A percentile compares a stretch with the other conserved stretches of the same genome.
These are phyloP conservation scores for Epirrhoe tristata DNA, from an alignment of 2,888 invertebrate genomes.

Conservation along the genomic window DNA sequence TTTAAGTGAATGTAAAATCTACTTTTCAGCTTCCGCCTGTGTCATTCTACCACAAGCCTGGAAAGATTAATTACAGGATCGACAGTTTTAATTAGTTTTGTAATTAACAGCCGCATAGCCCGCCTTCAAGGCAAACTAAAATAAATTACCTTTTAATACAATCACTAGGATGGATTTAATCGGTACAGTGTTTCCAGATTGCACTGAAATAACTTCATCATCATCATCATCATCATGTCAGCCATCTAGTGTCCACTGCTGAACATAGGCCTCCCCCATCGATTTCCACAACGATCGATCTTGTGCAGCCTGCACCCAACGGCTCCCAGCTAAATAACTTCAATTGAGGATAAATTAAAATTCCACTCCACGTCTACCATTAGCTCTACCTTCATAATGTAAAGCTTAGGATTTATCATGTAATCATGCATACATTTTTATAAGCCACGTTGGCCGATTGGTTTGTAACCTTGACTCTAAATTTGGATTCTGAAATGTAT, in stretches of 20 bases:
- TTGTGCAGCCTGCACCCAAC: too few relatives aligned
- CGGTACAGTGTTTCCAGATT: conserved; percentile 44
- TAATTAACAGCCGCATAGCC: conserved; percentile 77
- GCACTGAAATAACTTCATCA: conserved; percentile 22
- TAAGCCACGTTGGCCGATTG: too few relatives aligned
- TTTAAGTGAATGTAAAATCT: background rate
- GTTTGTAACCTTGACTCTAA: too few relatives aligned
- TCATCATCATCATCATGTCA: too few relatives aligned
- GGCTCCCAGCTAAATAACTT: too few relatives aligned
- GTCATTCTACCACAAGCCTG: conserved; percentile 37
- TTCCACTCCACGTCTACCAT: background rate
- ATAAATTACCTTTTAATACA: conserved; percentile 83
- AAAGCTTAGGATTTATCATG: background rate
- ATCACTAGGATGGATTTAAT: conserved; percentile 69
- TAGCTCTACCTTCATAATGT: background rate
- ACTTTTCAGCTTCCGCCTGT: conserved; percentile 14
- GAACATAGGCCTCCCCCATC: too few relatives aligned
- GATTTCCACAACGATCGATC: too few relatives aligned
- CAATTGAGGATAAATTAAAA: conserved; percentile 18
- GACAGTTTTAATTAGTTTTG: conserved; percentile 83
- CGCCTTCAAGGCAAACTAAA: conserved; percentile 73
- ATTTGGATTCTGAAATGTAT: too few relatives aligned
- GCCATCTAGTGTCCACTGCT: too few relatives aligned
- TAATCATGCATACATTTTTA: background rate
- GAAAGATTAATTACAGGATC: conserved; percentile 81